Base-by-base conservation (phyloP, 2,888 invertebrate species). In the Acanthococcus lagerstroemiae region DNA sequence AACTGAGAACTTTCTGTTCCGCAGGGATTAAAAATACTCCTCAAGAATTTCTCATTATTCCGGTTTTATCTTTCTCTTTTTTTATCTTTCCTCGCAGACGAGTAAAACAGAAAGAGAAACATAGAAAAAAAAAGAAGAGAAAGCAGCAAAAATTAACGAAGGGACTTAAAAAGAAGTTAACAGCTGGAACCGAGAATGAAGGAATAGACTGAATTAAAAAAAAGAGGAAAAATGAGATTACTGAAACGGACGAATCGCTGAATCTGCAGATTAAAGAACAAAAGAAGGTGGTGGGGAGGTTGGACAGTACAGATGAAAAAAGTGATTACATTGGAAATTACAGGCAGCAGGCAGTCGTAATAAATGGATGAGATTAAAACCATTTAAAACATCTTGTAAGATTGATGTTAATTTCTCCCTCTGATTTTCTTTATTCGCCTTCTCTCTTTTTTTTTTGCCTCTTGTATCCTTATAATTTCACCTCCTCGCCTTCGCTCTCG, bases 351-450 rank as follows among this genome's bases (percentile, higher is more conserved):
- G 61, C 61, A 61, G 61, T 61, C 50, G 27, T 61, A 61, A 61
- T 61, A 52, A 61, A 61, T 61, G 61, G 61, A 61, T 61, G 19
- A 61, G 61, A 61, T 61, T 61, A 61, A 61, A 61, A 61, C 61
- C 61, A 61, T 61, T 61, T 61, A 61, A 61, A 61, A 61, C 61
- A 61, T 61, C 61, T 61, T 61, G 61, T 61, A 61, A 61, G 61
- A 61, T 61, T 61, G 52, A 61, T 61, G 61, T 61, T 61, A 61
- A 61, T 61, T 61, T 61, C 52, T 61, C 61, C 61, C 24, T 52
- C 52, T 22, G 61, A 61, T 61, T 50, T 61, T 48, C 9, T 48
- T 19, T 19, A n/a, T 19, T 21, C 21, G 9, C 17, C 17, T 48
- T 48, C 9, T 52, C 52, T 52, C 27, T 45, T 37, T n/a, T n/a